phyloP scores from a whole-genome alignment of 2,113 vertebrate species.

The Callithrix jacchus region DNA sequence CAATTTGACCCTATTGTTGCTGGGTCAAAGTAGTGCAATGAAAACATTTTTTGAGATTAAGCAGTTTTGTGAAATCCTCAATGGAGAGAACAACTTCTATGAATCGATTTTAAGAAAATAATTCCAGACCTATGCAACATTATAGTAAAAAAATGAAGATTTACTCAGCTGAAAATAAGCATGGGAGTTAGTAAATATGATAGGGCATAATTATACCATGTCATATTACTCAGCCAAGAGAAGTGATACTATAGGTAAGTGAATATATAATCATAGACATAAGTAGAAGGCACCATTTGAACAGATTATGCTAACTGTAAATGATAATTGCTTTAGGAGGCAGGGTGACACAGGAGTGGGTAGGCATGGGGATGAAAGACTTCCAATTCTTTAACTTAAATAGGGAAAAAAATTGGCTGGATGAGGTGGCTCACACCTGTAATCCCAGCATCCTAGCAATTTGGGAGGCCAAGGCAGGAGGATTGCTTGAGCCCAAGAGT shows the following conservation, averaged over 20 bases:
- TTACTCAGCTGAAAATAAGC: not conserved
- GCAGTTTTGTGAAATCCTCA: not conserved
- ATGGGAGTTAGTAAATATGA: not conserved
- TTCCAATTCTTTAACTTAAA: not conserved
- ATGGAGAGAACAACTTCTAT: not conserved
- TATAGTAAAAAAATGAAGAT: not conserved
- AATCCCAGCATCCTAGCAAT: too few relatives aligned
- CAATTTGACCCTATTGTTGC: not conserved
- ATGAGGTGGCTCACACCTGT: too few relatives aligned
- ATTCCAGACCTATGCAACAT: not conserved
- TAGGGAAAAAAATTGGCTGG: not conserved
- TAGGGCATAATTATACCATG: not conserved
- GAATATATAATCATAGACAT: not conserved
- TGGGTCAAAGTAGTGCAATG: not conserved
- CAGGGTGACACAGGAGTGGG: not conserved
- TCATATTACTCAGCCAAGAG: not conserved
- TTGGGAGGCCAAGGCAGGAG: too few relatives aligned
- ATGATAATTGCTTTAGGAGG: not conserved
- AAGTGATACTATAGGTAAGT: not conserved
- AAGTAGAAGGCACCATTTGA: not conserved
- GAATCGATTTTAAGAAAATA: not conserved
- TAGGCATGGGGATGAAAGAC: not conserved
- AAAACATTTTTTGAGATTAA: not conserved
- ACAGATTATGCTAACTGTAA: not conserved
- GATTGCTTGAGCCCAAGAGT: too few relatives aligned